These are phyloP conservation scores for Himalopsyche kuldschensis DNA, from an alignment of 2,888 invertebrate species.

Conservation along the genomic window DNA sequence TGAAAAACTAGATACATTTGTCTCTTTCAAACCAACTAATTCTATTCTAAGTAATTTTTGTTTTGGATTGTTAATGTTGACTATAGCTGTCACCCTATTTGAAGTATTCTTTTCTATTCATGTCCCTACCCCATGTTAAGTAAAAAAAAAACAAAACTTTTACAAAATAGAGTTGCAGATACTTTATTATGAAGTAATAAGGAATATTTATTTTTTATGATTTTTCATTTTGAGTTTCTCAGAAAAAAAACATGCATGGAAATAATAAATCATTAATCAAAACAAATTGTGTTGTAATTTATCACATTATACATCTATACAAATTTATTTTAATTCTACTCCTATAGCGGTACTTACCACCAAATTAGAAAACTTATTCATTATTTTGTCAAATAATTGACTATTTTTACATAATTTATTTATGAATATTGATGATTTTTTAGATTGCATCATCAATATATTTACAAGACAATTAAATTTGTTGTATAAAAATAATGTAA, in stretches of 20 bases:
- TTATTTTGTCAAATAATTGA: background rate
- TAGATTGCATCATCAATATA: background rate
- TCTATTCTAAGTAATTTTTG: too few species aligned
- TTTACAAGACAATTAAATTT: background rate
- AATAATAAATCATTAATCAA: background rate
- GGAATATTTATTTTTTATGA: background rate
- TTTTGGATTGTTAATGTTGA: too few species aligned
- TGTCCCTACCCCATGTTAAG: too few species aligned
- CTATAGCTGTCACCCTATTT: too few species aligned
- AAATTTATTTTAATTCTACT: background rate
- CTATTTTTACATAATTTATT: background rate
- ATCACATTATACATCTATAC: background rate
- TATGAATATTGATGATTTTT: background rate
- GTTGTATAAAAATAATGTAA: conserved; percentile 1
- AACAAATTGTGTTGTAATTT: background rate
- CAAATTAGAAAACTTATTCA: background rate
- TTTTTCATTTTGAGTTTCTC: background rate
- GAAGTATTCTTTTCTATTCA: too few species aligned
- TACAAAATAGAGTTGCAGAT: background rate
- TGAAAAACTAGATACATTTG: too few species aligned
- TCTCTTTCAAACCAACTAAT: too few species aligned
- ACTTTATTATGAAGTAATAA: background rate
- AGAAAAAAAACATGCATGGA: background rate
- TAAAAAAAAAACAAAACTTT: background rate
- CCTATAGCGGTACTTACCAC: background rate